Conservation (phyloP, 2,113 vertebrate genomes). For the Cynoglossus semilaevis region DNA sequence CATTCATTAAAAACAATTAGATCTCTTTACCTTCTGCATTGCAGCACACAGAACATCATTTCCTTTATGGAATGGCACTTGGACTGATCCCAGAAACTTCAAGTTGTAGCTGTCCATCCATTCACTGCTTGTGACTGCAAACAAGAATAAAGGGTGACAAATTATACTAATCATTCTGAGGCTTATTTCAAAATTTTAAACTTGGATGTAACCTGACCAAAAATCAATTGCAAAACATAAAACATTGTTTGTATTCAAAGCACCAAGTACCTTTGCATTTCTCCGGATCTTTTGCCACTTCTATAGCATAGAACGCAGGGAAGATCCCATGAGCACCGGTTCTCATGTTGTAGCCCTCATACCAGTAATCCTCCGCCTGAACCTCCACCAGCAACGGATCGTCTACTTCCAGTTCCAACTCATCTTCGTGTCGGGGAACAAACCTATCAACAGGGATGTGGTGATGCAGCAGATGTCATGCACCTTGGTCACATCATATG, state of each 20-base stretch:
- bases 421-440: slow-evolving; percentile 91
- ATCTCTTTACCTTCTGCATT: slow-evolving; percentile 92
- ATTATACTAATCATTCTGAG: neutral
- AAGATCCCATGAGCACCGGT: slow-evolving; percentile 88
- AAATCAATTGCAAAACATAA: neutral
- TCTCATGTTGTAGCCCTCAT: slow-evolving; percentile 97
- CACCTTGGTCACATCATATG: too few relatives aligned
- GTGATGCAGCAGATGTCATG: neutral
- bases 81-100: slow-evolving; percentile 95
- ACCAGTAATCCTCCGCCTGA: slow-evolving; percentile 97
- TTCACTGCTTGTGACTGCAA: slow-evolving; percentile 82
- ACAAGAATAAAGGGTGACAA: neutral
- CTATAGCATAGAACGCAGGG: slow-evolving; percentile 93
- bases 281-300: slow-evolving; percentile 88
- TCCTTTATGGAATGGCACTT: slow-evolving; percentile 96
- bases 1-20: too few relatives aligned
- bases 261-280: slow-evolving; percentile 78
- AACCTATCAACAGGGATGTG: slow-evolving; percentile 70
- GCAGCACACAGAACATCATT: slow-evolving; percentile 95
- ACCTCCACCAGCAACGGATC: slow-evolving; percentile 94
- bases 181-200: too few relatives aligned
- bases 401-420: slow-evolving; percentile 93
- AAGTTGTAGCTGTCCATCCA: slow-evolving; percentile 92
- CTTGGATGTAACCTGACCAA: too few relatives aligned
- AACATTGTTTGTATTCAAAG: neutral